A percentile compares a stretch with the other conserved stretches of the same genome.
phyloP scores from a whole-genome alignment of 2,888 invertebrate species.

The Cecidostiba fungosa region DNA sequence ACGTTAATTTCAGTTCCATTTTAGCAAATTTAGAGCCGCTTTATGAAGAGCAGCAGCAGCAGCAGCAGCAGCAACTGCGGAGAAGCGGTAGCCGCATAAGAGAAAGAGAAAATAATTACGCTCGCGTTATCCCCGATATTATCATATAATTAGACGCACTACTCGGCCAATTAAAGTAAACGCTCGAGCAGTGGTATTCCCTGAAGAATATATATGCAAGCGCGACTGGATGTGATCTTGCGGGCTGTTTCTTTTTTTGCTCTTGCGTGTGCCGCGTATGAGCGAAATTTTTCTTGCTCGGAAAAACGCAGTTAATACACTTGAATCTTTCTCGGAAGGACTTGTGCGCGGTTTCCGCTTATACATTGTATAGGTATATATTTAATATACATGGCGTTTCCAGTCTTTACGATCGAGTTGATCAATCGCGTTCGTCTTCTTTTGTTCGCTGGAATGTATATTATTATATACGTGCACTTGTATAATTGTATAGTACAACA shows the following conservation, averaged over 20 bases:
- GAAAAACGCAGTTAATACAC: neutral
- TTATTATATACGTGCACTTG: too few relatives aligned
- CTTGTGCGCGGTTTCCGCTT: neutral
- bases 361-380: neutral
- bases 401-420: neutral
- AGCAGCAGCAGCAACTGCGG: neutral
- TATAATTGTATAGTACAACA: too few relatives aligned
- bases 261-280: neutral
- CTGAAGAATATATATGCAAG: neutral
- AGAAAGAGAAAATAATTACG: neutral
- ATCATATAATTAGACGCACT: slow-evolving; percentile 42
- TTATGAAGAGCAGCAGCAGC: neutral
- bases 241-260: neutral
- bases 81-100: neutral
- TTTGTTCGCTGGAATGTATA: neutral
- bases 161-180: slow-evolving; percentile 34
- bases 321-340: neutral
- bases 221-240: neutral
- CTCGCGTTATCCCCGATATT: slow-evolving; percentile 27
- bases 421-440: too few relatives aligned
- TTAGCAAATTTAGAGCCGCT: slow-evolving; percentile 9
- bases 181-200: slow-evolving; percentile 5
- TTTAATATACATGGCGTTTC: neutral
- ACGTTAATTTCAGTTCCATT: slow-evolving; percentile 29
- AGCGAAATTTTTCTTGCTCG: neutral